phyloP scores from a whole-genome alignment of 2,888 invertebrate species.

The Apeira syringaria region DNA sequence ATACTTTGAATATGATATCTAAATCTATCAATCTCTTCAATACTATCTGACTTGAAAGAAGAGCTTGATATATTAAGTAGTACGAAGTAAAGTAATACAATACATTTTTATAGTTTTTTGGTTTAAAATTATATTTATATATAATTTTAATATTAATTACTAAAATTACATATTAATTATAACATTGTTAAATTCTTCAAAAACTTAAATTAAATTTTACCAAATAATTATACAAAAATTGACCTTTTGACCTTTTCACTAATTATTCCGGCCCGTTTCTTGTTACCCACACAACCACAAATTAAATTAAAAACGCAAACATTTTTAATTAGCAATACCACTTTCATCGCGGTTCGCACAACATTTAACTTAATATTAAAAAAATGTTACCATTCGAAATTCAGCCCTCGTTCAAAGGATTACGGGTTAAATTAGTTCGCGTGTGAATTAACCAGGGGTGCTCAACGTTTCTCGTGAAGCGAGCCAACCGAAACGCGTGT shows the following conservation, averaged over 20 bases:
- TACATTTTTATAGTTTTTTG: no score
- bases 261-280: constrained; percentile 18
- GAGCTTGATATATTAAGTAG: no score
- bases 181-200: no score
- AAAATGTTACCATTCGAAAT: constrained; percentile 26
- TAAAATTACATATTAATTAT: no score
- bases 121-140: no score
- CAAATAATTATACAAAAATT: no score
- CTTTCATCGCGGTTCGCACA: constrained; percentile 49
- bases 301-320: constrained; percentile 38
- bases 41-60: no score
- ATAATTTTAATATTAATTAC: no score
- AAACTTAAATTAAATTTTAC: no score
- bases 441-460: constrained; percentile 36
- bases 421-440: constrained; percentile 35
- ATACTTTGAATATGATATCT: no score
- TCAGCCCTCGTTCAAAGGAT: constrained; percentile 19
- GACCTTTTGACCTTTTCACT: constrained; percentile 13
- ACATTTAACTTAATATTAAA: constrained; percentile 42
- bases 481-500: constrained; percentile 51
- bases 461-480: constrained; percentile 41
- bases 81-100: no score
- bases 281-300: constrained; percentile 19
- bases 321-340: constrained; percentile 58
- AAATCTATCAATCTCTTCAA: no score